phyloP scores from a whole-genome alignment of 2,797 vertebrate genomes.

The Cetoscarus ocellatus region DNA sequence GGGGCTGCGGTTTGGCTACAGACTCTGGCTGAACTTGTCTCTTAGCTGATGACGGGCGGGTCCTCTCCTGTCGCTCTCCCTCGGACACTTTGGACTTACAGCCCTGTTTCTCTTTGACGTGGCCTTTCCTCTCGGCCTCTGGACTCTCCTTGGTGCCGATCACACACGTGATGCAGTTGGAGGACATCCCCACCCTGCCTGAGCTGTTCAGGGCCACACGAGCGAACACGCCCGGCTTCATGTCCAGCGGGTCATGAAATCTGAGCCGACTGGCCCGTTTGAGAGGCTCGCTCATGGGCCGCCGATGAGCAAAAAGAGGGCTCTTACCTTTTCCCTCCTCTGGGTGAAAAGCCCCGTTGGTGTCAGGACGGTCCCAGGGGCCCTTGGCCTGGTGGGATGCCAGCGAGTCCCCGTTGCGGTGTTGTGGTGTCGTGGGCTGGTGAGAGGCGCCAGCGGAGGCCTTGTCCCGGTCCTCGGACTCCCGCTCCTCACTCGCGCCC shows the following conservation, averaged over 20 bases:
- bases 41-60: slow-evolving; percentile 35
- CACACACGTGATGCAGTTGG: slow-evolving; percentile 94
- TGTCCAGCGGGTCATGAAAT: slow-evolving; percentile 77
- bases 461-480: slow-evolving; percentile 81
- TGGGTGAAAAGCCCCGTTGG: slow-evolving; percentile 81
- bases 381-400: slow-evolving; percentile 62
- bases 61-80: slow-evolving; percentile 36
- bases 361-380: slow-evolving; percentile 78
- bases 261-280: slow-evolving; percentile 82
- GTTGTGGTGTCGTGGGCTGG: slow-evolving; percentile 61
- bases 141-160: slow-evolving; percentile 89
- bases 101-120: slow-evolving; percentile 39
- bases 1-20: slow-evolving; percentile 18
- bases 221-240: slow-evolving; percentile 85
- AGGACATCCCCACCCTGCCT: slow-evolving; percentile 90
- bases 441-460: slow-evolving; percentile 66
- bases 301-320: slow-evolving; percentile 59
- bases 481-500: slow-evolving; percentile 87
- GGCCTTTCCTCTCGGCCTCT: slow-evolving; percentile 83
- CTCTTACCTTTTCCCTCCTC: slow-evolving; percentile 94
- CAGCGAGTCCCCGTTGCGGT: slow-evolving; percentile 58
- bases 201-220: slow-evolving; percentile 88
- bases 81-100: slow-evolving; percentile 22
- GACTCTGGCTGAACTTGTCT: slow-evolving; percentile 50
- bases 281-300: slow-evolving; percentile 87